phyloP scores from a whole-genome alignment of 2,888 invertebrate species.

The Coenonympha glycerion region DNA sequence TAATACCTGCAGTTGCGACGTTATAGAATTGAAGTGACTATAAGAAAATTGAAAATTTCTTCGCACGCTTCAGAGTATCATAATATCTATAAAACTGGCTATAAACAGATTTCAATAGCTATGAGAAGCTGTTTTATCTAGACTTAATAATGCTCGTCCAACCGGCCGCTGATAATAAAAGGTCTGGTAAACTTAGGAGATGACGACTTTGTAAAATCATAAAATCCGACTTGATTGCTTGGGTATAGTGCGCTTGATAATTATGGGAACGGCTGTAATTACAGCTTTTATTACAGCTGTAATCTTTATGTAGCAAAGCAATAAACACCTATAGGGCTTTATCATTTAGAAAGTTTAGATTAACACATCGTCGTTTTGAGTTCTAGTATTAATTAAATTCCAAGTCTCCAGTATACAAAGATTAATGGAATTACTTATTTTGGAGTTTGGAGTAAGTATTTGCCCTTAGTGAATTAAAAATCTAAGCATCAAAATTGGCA shows the following conservation, averaged over 20 bases:
- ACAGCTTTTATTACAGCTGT: neutral
- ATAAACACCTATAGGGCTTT: conserved; percentile 10
- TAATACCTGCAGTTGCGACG: no score
- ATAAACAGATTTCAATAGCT: no score
- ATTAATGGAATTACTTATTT: neutral
- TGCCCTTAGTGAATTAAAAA: no score
- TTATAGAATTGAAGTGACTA: neutral
- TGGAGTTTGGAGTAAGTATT: neutral
- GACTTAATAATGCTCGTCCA: neutral
- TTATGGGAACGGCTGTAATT: neutral
- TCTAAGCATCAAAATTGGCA: no score
- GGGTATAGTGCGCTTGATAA: neutral
- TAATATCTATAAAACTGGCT: neutral
- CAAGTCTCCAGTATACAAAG: neutral
- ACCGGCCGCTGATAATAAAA: neutral
- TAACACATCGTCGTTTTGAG: neutral
- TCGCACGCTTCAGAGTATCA: neutral
- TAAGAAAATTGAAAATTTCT: neutral
- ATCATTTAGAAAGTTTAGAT: conserved; percentile 9
- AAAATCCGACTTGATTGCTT: neutral
- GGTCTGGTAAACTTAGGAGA: neutral
- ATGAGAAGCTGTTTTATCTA: neutral
- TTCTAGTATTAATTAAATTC: conserved; percentile 4
- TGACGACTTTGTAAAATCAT: neutral
- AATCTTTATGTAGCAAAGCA: conserved; percentile 8